Base-by-base conservation (phyloP, 2,797 vertebrate species). In the Amphiprion clarkii region DNA sequence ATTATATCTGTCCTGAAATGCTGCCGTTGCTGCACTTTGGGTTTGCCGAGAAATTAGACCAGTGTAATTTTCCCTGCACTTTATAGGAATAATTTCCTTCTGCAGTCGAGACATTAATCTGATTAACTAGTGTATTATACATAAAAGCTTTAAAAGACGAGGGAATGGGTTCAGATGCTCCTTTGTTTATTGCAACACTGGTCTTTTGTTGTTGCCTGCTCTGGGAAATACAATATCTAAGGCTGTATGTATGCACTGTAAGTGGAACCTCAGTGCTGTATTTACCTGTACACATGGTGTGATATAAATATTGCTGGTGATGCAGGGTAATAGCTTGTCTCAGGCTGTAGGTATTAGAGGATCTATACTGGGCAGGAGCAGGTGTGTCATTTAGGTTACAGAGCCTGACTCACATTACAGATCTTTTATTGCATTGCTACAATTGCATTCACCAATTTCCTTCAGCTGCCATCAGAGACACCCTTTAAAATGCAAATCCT, bases 401-500 rank as follows among this genome's bases (percentile, higher is more conserved):
- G 27, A 56, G 75, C 36, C 60, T 46, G 53, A 77, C 78, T 79
- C 72, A 75, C 63, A 84, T 87, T 78, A 71, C 63, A 64, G 57
- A 82, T 71, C 74, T 64, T 79, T 78, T 85, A 79, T 85, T 85
- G 75, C 64, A 31, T 33, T 80, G 83, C 82, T 21, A 21, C 74
- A 65, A 71, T 74, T 59, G 64, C 60, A 65, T 85, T 83, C 67
- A 62, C 69, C 71, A 59, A 59, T 71, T 82, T 81, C 77, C 74
- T 79, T 42, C 53, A 21, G 63, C 85, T 89, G 85, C 76, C 79
- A 57, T 80, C 58, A 56, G 61, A 68, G 75, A 82, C 72, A 76
- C 69, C 58, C 79, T 90, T 90, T 87, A 85, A 90, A 88, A 91
- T 88, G 84, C 75, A 87, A 91, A 89, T 90, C 75, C 82, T 77